Evolutionary conservation across 2,797 vertebrate species (phyloP).

Genomic region (Steatocranus sp.): DNA sequence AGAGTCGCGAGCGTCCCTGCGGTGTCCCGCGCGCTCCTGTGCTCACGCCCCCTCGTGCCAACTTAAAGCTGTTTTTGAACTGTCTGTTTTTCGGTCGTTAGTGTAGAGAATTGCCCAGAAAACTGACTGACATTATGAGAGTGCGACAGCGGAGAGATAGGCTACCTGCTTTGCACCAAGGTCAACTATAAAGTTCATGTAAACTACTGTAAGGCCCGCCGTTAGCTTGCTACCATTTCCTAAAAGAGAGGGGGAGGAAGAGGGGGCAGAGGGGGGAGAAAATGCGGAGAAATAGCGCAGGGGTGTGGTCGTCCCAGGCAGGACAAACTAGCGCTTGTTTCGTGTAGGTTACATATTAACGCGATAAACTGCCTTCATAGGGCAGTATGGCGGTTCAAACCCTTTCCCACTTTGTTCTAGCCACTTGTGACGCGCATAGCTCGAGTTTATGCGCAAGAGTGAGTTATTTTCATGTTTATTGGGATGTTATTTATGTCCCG

Average conservation of each 20-base stretch:
- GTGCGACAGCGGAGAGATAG: neutral
- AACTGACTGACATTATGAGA: neutral
- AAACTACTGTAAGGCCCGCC: neutral
- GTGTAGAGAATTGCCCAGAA: neutral
- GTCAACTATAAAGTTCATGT: neutral
- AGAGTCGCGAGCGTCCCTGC: neutral
- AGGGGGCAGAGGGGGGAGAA: neutral
- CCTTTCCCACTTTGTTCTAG: neutral
- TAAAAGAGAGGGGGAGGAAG: neutral
- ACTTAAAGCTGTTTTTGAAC: neutral
- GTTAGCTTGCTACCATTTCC: neutral
- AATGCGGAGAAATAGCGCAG: constrained; percentile 51
- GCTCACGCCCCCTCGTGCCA: neutral
- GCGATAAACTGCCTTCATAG: neutral
- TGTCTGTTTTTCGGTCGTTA: neutral
- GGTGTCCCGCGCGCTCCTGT: neutral
- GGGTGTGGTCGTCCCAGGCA: constrained; percentile 64
- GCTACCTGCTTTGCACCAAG: neutral
- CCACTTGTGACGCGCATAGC: neutral
- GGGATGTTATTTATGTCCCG: neutral
- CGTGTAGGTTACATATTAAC: neutral
- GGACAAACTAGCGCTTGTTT: neutral
- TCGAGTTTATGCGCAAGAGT: neutral
- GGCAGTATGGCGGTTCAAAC: no score
- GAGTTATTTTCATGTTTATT: neutral